phyloP scores from a whole-genome alignment of 2,888 invertebrate species.

The Pheosia tremula region DNA sequence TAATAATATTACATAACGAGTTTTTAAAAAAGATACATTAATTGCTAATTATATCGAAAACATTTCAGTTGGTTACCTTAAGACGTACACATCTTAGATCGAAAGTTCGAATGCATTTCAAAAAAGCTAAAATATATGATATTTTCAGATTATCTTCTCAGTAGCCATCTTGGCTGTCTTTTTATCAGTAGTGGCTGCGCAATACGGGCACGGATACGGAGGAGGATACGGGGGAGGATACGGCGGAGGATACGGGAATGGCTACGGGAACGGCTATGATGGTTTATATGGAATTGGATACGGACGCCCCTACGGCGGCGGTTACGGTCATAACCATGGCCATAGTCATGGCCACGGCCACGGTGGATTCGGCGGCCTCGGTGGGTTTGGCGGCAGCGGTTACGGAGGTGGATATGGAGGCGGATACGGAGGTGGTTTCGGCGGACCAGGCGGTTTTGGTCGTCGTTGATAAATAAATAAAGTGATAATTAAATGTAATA shows the following conservation, averaged over 20 bases:
- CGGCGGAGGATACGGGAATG: background rate
- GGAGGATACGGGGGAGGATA: conserved; percentile 1
- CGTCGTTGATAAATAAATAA: conserved; percentile 10
- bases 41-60: too few relatives aligned
- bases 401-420: conserved; percentile 5
- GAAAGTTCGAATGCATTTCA: too few relatives aligned
- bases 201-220: conserved; percentile 1
- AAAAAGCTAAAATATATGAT: too few relatives aligned
- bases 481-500: background rate
- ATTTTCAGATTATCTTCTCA: conserved; percentile 12
- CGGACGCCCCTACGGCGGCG: background rate
- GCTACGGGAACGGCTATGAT: conserved; percentile 4
- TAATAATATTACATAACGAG: too few relatives aligned
- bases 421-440: conserved; percentile 3
- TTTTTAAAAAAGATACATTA: too few relatives aligned
- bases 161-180: conserved; percentile 6
- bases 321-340: too few relatives aligned
- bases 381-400: conserved; percentile 5
- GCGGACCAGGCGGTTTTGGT: conserved; percentile 25
- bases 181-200: conserved; percentile 4
- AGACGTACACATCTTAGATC: too few relatives aligned
- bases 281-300: background rate
- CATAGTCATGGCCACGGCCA: too few relatives aligned
- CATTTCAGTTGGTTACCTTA: too few relatives aligned
- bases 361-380: background rate